Base-by-base conservation (phyloP, 2,888 invertebrate species). In the Tetramorium bicarinatum region DNA sequence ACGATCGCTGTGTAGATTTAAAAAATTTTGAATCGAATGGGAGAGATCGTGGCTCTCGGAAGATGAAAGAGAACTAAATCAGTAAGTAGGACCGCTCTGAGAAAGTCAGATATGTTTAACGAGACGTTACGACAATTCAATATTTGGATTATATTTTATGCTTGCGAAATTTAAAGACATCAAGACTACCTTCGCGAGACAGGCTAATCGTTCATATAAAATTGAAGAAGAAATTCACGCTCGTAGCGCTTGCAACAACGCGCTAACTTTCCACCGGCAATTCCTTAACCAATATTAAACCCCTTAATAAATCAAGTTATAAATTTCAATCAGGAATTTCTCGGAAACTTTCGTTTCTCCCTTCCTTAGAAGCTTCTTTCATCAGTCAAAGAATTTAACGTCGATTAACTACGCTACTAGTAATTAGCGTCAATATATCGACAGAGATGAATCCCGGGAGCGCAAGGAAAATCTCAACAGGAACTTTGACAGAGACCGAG, bases 371-470 rank as follows among this genome's bases (percentile, higher is more conserved):
- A 59, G 72, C 72, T 71, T 59, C 79, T 80, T 80, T 80, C 79
- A 80, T 80, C 79, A 80, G 79, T 80, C 79, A 80, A 80, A 80
- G 79, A 80, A 72, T 80, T 80, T 80, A 80, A 80, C 79, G 59
- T 80, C 79, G 79, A 80, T 80, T 80, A 80, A 80, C 79, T 80
- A 72, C 79, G 79, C 79, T 79, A 59, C 59, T 59, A 59, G 56
- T 80, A 80, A 80, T 80, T 80, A 72, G 79, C 74, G 79, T 80
- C 79, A 72, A 80, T 80, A 80, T 80, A 80, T 80, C 59, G 79
- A 80, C 72, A 72, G 59, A 80, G 79, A 80, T 80, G 79, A 72
- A 80, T 80, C 59, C 59, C 34, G n/a, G 11, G 79, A 80, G 72
- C 56, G 21, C 21, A 71, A 71, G 59, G 79, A 72, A 72, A 79